Conservation (phyloP, 2,888 invertebrate genomes). For the Lycophotia porphyrea region DNA sequence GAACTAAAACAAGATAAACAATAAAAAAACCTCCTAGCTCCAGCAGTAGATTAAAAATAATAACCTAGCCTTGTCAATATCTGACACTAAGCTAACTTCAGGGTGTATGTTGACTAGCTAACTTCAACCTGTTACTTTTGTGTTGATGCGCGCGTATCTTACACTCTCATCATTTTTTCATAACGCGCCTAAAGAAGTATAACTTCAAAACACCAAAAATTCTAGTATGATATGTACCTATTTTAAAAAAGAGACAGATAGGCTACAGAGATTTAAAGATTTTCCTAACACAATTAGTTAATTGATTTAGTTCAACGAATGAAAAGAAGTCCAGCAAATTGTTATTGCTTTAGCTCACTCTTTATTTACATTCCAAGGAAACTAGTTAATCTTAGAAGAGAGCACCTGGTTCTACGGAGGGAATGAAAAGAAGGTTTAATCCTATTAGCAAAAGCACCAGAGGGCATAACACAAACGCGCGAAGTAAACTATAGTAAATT, state of each 20-base stretch:
- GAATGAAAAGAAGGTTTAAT: slow-evolving; percentile 22
- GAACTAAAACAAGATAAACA: no score
- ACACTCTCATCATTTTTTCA: no score
- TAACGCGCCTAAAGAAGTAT: no score
- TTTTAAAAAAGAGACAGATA: neutral
- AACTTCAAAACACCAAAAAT: no score
- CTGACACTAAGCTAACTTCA: no score
- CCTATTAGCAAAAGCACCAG: neutral
- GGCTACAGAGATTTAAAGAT: neutral
- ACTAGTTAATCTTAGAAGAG: slow-evolving; percentile 34
- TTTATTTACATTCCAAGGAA: slow-evolving; percentile 32
- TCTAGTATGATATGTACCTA: neutral
- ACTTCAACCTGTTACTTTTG: no score
- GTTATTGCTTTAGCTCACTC: slow-evolving; percentile 18
- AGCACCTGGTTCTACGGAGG: slow-evolving; percentile 7
- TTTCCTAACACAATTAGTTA: slow-evolving; percentile 30
- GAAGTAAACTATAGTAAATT: neutral
- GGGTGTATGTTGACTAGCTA: no score
- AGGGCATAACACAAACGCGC: neutral
- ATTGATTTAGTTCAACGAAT: slow-evolving; percentile 28
- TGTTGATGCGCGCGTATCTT: no score
- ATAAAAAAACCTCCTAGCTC: no score
- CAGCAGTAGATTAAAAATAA: no score
- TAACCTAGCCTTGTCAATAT: no score
- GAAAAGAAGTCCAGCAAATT: slow-evolving; percentile 20